Evolutionary conservation across 2,113 vertebrate species (phyloP), one percentile per base, ranked within the genome.

Genomic region (Semnornis frantzii): DNA sequence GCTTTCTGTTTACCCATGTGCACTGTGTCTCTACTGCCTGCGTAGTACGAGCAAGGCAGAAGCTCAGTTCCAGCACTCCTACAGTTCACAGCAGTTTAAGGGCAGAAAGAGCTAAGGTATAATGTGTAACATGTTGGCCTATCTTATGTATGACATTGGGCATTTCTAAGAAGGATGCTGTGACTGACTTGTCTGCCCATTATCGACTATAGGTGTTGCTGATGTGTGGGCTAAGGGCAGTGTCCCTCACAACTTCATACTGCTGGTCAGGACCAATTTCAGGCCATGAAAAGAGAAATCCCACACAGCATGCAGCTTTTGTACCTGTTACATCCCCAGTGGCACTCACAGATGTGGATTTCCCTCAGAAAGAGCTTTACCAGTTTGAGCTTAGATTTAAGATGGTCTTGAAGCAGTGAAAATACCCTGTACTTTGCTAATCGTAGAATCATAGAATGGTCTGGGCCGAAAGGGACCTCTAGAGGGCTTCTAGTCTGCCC

Each of bases 1-100:
- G 33, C 10, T 70, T 1, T 0, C 10, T 31, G 12, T 66, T 77
- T n/a, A 6, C 57, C 66, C 4, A 16, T 14, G 8, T 0, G 1
- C 33, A 5, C 39, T 13, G 6, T 30, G 54, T 69, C 55, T 60
- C 68, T 33, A 3, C 39, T 28, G 1, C 14, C 50, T 31, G 57
- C 72, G 72, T 64, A 55, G 64, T 15, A 12, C 30, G 71, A n/a
- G 2, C 24, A 62, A 39, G 27, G 16, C n/a, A 58, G 42, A 33
- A 70, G 24, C 70, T 37, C 28, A 58, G 0, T 63, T 65, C 66
- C 25, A 23, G 42, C 30, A 5, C n/a, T 57, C 27, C 30, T 24
- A 30, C n/a, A 75, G 14, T 34, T 74, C 21, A 0, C 28, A 27
- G 48, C 5, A 24, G 4, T 68, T 48, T 30, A 11, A 74, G 52